Evolutionary conservation across 2,113 vertebrate genomes (phyloP), one percentile per base, ranked within the genome.

Genomic region (Osmerus eperlanus): DNA sequence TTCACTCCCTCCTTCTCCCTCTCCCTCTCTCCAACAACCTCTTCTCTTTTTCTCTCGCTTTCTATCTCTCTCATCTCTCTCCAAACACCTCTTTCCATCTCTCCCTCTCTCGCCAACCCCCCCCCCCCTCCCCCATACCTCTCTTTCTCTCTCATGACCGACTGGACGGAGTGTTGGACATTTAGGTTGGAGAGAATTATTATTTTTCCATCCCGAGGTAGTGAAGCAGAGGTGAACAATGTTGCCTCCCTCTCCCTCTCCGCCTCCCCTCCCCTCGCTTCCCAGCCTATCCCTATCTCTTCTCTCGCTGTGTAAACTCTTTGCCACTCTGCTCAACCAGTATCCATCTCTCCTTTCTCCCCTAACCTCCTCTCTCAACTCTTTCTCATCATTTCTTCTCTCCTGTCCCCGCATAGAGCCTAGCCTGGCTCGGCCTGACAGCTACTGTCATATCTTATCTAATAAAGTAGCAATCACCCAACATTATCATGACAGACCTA

Each of bases 201-300:
- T 80, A 79, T 83, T 84, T 86, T 87, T 85, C 84, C 83, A 85
- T 88, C 61, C 77, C 64, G 80, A 72, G 55, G 62, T 78, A 75
- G 70, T 18, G 61, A 36, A 67, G 25, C 16, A 5, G 21, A 28
- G 52, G 52, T 41, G 6, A 3, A 61, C 47, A 65, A 70, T 69
- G 29, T 70, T 55, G 51, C 65, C 21, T 51, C 16, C 54, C 28
- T 32, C 32, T 15, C 25, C 25, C 7, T 14, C n/a, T 3, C 28
- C 11, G 62, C 54, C 63, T 28, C 56, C 64, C 52, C 66, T 80
- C 68, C 74, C 70, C 70, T 76, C 72, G 70, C 18, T 41, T 41
- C 63, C 28, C 32, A 41, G 29, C 18, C 28, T 23, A 5, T 4
- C 11, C 23, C 75, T 82, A 55, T 61, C 15, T 72, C 18, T 47